Evolutionary conservation across 2,888 invertebrate species (phyloP), one percentile per base, ranked within the genome.

Genomic region (Polydrusus pterygomalis): DNA sequence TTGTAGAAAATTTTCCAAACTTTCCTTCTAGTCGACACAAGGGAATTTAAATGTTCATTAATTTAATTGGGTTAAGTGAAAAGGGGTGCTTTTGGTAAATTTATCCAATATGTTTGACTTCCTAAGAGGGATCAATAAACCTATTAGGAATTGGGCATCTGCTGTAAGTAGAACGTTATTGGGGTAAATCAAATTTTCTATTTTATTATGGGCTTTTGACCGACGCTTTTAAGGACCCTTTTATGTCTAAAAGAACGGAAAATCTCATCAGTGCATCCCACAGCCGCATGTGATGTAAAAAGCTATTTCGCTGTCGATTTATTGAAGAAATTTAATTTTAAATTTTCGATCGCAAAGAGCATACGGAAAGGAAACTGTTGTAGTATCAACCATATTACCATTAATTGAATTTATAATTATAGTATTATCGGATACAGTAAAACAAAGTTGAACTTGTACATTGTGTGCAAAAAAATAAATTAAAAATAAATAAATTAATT

Each of bases 51-150:
- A 80, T 81, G 81, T 83, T 83, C 84, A 83, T 84, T 84, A 84
- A 84, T 83, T 84, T 84, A 84, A 84, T 84, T 84, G 84, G 84
- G 84, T 83, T 83, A 84, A 84, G 83, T 82, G 81, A 82, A 80
- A 82, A 83, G 83, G 58, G 69, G 58, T 58, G 69, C 58, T 69
- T 69, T 69, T 40, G 20, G 25, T 69, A 43, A 69, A 69, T 69
- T 17, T 47, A 47, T 47, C 64, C 17, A 47, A n/a, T 47, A 47
- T 10, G 47, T 30, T 64, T 49, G 47, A 43, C 62, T 63, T 40
- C 43, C 20, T 40, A 63, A 45, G 43, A 63, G 30, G 45, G 47
- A 64, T 64, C 47, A 64, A 64, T 47, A 64, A 64, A 64, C 25
- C 64, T 64, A 64, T 64, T 64, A 34, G 30, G 49, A 8, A 64